Evolutionary conservation across 2,113 vertebrate genomes (phyloP).

Genomic region (Plotosus lineatus): DNA sequence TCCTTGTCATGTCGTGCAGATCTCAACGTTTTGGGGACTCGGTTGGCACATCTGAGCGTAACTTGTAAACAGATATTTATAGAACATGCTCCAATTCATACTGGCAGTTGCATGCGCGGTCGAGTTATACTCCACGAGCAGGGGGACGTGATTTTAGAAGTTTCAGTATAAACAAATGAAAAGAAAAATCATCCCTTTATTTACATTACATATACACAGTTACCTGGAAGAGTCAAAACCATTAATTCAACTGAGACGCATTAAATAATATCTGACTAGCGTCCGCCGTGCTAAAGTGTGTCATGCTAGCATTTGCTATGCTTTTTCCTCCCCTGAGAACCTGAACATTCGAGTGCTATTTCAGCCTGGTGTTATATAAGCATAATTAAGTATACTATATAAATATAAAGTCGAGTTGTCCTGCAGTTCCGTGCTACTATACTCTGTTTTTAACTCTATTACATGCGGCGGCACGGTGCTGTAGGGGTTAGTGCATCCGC

Average conservation of each 20-base stretch:
- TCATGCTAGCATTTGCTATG: no score
- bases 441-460: no score
- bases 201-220: background rate
- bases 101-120: background rate
- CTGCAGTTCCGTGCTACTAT: no score
- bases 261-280: background rate
- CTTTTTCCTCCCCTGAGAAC: background rate
- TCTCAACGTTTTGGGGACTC: background rate
- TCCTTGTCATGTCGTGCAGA: conserved; percentile 57
- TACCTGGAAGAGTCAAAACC: background rate
- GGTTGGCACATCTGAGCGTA: background rate
- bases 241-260: background rate
- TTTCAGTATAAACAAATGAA: background rate
- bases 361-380: no score
- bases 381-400: no score
- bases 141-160: background rate
- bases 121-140: background rate
- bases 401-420: no score
- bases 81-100: background rate
- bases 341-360: background rate
- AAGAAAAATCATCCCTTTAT: background rate
- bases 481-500: no score
- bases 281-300: background rate
- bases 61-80: background rate
- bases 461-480: no score